Percentiles rank a stretch among this genome's conserved stretches.
phyloP scores from a whole-genome alignment of 1,140 invertebrate species.

The Caenorhabditis elegans region DNA sequence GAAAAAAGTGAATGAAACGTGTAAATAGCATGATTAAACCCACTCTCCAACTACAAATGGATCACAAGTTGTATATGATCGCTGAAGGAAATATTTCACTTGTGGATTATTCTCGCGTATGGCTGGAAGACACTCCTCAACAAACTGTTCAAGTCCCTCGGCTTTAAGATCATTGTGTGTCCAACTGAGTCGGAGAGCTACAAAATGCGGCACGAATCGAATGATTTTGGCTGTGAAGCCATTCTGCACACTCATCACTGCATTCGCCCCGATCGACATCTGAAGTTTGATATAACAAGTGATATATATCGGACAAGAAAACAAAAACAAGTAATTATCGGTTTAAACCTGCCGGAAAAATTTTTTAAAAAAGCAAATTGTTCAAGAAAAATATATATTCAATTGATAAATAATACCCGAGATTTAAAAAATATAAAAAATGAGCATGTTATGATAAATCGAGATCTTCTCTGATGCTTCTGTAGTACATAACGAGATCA shows the following conservation, averaged over 20 bases:
- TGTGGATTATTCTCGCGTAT: constrained; percentile 63
- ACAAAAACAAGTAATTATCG: neutral
- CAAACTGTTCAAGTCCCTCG: constrained; percentile 62
- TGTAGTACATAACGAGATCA: constrained; percentile 55
- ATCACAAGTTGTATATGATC: constrained; percentile 55
- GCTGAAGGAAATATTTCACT: constrained; percentile 54
- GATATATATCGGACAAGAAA: neutral
- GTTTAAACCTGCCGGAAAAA: too few relatives aligned
- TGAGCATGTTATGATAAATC: neutral
- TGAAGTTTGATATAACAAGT: too few relatives aligned
- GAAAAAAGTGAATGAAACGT: neutral
- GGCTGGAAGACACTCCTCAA: constrained; percentile 61
- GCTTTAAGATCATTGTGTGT: constrained; percentile 56
- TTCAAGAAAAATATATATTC: too few relatives aligned
- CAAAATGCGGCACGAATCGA: constrained; percentile 61
- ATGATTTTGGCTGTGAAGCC: constrained; percentile 39
- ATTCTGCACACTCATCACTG: constrained; percentile 45
- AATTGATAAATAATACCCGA: neutral
- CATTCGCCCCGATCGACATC: constrained; percentile 46
- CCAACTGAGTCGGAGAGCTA: constrained; percentile 53
- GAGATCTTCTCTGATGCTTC: neutral
- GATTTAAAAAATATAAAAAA: neutral
- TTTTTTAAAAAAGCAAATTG: too few relatives aligned
- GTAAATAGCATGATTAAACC: constrained; percentile 31
- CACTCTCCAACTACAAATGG: constrained; percentile 63